Base-by-base conservation (phyloP, 2,888 invertebrate genomes). In the Gonocerus acuteangulatus region DNA sequence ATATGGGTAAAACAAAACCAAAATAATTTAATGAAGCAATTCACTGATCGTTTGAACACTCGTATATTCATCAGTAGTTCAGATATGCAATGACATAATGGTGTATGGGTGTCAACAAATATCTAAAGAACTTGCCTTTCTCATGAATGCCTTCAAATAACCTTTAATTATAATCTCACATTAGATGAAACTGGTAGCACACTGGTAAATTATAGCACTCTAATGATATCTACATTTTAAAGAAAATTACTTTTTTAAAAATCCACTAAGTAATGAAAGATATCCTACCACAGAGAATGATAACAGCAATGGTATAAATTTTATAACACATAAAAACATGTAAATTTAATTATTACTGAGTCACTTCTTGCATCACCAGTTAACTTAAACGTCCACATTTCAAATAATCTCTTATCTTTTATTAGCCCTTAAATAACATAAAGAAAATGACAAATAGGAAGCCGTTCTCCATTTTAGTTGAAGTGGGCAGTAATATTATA, bases 71-170 rank as follows among this genome's bases (percentile, higher is more conserved):
- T n/a, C n/a, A n/a, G n/a, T n/a, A n/a, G n/a, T n/a, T n/a, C n/a
- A n/a, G n/a, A n/a, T n/a, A n/a, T n/a, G 56, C 56, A 56, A 56
- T 56, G 56, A 56, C 56, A 42, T 56, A 56, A 56, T 56, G 56
- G 56, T 44, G 23, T 23, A 56, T 39, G 56, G 44, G 56, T 56
- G 56, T 56, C 56, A 56, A 56, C 56, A 56, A 56, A 56, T 56
- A 56, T 21, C n/a, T n/a, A n/a, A n/a, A n/a, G n/a, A n/a, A n/a
- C n/a, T n/a, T n/a, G n/a, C n/a, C n/a, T n/a, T n/a, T n/a, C n/a
- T n/a, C n/a, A n/a, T n/a, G n/a, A n/a, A n/a, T n/a, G n/a, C n/a
- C n/a, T n/a, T n/a, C n/a, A n/a, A n/a, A n/a, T n/a, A n/a, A n/a
- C n/a, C n/a, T n/a, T n/a, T n/a, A n/a, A n/a, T n/a, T n/a, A n/a